phyloP scores from a whole-genome alignment of 2,797 vertebrate species.

The Tadarida brasiliensis region DNA sequence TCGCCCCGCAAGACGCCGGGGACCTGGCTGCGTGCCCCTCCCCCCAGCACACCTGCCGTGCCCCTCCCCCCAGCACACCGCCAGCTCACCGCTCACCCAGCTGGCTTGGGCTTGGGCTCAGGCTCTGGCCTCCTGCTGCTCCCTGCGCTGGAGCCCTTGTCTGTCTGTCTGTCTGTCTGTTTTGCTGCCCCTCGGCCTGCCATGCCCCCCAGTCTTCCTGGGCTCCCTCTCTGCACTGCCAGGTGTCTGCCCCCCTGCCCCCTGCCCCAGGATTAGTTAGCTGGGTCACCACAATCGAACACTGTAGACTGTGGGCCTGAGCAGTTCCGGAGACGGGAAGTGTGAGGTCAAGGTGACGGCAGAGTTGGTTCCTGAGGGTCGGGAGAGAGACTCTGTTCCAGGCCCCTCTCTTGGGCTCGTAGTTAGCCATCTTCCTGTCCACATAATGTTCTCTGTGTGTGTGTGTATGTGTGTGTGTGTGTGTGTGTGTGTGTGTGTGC shows the following conservation, averaged over 20 bases:
- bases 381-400: fast-evolving
- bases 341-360: not conserved
- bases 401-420: not conserved
- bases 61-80: not conserved
- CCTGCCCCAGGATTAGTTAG: fast-evolving
- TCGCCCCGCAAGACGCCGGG: not conserved
- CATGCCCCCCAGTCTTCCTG: not conserved
- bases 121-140: not conserved
- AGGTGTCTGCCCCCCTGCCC: not conserved
- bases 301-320: not conserved
- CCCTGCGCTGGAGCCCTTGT: not conserved
- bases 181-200: not conserved
- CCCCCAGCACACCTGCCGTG: not conserved
- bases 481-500: too few relatives aligned
- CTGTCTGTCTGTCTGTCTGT: not conserved
- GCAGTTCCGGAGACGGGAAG: not conserved
- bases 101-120: not conserved
- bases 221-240: not conserved
- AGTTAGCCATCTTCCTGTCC: not conserved
- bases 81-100: not conserved
- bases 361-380: not conserved
- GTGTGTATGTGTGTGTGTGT: too few relatives aligned
- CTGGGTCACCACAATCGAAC: not conserved
- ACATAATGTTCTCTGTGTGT: too few relatives aligned
- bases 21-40: not conserved